Evolutionary conservation across 92 coral and sea anemone genomes (phyloP).

Genomic region (Actinernus sp.): DNA sequence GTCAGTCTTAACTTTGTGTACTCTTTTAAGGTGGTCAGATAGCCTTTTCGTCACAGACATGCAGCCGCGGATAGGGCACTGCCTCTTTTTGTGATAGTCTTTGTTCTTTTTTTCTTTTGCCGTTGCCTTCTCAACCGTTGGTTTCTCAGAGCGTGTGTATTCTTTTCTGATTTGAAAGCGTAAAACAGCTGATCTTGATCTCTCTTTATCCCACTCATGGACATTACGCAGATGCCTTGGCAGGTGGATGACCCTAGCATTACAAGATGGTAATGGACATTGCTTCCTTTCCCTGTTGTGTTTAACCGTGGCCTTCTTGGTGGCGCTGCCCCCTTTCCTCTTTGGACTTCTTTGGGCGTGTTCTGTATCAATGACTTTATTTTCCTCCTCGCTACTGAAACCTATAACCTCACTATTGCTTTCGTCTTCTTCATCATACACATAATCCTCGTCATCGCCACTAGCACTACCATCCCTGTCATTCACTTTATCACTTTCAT

Average conservation of each 20-base stretch:
- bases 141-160: neutral
- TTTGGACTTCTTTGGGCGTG: no score
- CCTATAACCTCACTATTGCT: no score
- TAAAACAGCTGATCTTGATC: no score
- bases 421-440: neutral
- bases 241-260: constrained; percentile 12
- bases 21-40: constrained; percentile 27
- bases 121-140: constrained; percentile 1
- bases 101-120: neutral
- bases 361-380: no score
- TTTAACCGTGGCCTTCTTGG: no score
- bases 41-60: constrained; percentile 9
- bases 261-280: neutral
- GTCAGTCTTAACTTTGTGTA: constrained; percentile 1
- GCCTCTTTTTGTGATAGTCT: constrained; percentile 15
- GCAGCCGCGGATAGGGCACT: constrained; percentile 25
- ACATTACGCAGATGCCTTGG: constrained; percentile 17
- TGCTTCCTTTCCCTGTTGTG: no score
- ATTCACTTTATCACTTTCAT: neutral
- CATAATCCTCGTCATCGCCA: constrained; percentile 3
- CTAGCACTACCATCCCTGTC: no score
- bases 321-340: no score
- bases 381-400: no score
- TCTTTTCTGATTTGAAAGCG: no score
- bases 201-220: constrained; percentile 24